Evolutionary conservation across 2,113 vertebrate species (phyloP), one percentile per base, ranked within the genome.

Genomic region (Myocastor coypus): DNA sequence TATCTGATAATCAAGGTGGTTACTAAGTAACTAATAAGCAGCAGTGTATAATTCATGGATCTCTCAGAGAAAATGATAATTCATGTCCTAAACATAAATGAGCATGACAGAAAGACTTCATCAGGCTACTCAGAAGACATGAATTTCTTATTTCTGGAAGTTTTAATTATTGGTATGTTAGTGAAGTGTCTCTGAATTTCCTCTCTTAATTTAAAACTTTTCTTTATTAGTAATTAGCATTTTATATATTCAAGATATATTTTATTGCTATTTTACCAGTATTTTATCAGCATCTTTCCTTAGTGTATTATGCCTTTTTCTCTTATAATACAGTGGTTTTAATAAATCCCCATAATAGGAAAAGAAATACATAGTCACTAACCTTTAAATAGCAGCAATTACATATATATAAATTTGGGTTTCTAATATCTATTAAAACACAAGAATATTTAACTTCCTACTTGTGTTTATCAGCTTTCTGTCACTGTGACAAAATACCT

Each of bases 351-450:
- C 26, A 81, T 8, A 34, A 7, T 90, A 20, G 68, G 42, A 66
- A 81, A 85, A 55, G 17, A 57, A 52, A 52, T 30, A 52, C 3
- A 86, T 8, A 57, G 14, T 87, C 78, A 16, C 20, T 4, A 42
- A 66, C 92, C 57, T 83, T 86, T 86, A 71, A 82, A 83, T 82
- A 83, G 6, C 92, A 37, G 26, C 78, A 22, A 40, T 80, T 89
- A 86, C n/a, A n/a, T 81, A 32, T 55, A 84, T 77, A 19, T 87
- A 90, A 84, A 71, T 63, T 16, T 68, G 11, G 24, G n/a, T 83
- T 92, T 86, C 20, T 8, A 34, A 66, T 89, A 86, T 77, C 30
- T 69, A 13, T 91, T 83, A 88, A 80, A 89, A 61, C 80, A 73
- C 32, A 55, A 63, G 40, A 57, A 50, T 40, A 24, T 87, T 26